Evolutionary conservation across 2,888 invertebrate species (phyloP).

Genomic region (Lepidochrysops patricia): DNA sequence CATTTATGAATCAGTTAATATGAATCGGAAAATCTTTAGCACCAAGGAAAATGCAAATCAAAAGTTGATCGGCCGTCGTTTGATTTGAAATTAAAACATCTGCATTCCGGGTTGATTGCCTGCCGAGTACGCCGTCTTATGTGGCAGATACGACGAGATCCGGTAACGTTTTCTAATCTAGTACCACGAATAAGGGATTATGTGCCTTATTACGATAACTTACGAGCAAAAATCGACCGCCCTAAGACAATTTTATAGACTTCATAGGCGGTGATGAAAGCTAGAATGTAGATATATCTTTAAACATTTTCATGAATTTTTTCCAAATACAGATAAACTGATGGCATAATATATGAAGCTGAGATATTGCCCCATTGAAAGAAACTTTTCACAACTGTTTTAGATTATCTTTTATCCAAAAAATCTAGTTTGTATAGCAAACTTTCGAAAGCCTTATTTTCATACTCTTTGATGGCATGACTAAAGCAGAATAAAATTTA

Average conservation of each 20-base stretch:
- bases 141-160: background rate
- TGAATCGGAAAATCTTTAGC: too few species aligned
- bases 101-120: background rate
- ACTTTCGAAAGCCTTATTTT: too few species aligned
- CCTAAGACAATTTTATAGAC: background rate
- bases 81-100: background rate
- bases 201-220: background rate
- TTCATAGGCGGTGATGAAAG: background rate
- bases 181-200: background rate
- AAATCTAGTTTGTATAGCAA: too few species aligned
- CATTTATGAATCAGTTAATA: too few species aligned
- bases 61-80: background rate
- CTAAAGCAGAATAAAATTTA: too few species aligned
- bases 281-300: background rate
- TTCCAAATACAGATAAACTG: background rate
- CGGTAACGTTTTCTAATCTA: background rate
- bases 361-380: too few species aligned
- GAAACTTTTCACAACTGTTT: too few species aligned
- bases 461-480: too few species aligned
- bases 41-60: too few species aligned
- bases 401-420: too few species aligned
- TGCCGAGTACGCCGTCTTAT: too few species aligned
- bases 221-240: background rate
- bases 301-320: background rate
- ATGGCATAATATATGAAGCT: too few species aligned